These are phyloP conservation scores for Hybos culiciformis DNA, from an alignment of 2,888 invertebrate genomes.

Conservation along the genomic window DNA sequence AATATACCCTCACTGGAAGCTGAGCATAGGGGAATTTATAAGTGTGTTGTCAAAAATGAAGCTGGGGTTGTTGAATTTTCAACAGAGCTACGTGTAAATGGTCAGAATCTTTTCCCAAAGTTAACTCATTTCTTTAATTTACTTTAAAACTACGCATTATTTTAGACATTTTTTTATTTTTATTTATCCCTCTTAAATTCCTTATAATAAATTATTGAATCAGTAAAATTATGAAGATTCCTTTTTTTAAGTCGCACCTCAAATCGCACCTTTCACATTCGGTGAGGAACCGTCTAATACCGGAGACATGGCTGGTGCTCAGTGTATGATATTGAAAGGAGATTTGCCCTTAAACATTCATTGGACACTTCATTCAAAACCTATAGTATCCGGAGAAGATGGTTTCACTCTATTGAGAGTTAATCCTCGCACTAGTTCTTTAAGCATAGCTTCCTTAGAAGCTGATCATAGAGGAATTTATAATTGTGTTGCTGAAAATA, in stretches of 20 bases:
- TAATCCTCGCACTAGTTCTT: conserved; percentile 23
- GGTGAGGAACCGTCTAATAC: conserved; percentile 37
- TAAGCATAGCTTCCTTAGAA: conserved; percentile 39
- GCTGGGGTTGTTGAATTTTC: conserved; percentile 34
- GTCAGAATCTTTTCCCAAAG: no score
- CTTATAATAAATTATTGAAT: conserved; percentile 1
- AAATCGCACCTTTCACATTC: conserved; percentile 24
- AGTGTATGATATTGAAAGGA: conserved; percentile 51
- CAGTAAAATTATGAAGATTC: conserved; percentile 32
- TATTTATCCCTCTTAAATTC: conserved; percentile 1
- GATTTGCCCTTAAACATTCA: conserved; percentile 42
- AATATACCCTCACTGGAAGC: conserved; percentile 36
- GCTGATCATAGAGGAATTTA: conserved; percentile 44
- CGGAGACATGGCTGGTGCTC: conserved; percentile 51
- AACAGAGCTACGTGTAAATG: conserved; percentile 18
- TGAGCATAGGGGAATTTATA: conserved; percentile 43
- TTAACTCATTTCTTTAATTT: no score
- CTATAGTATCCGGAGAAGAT: conserved; percentile 33
- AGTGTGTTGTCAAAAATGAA: conserved; percentile 43
- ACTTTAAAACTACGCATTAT: no score
- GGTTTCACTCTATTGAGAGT: conserved; percentile 23
- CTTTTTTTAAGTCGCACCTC: conserved; percentile 23
- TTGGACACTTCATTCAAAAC: conserved; percentile 44
- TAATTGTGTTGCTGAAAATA: conserved; percentile 43
- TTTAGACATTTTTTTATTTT: no score